Evolutionary conservation across 2,888 invertebrate species (phyloP), one percentile per base, ranked within the genome.

Genomic region (Rugalucina vietnamica): DNA sequence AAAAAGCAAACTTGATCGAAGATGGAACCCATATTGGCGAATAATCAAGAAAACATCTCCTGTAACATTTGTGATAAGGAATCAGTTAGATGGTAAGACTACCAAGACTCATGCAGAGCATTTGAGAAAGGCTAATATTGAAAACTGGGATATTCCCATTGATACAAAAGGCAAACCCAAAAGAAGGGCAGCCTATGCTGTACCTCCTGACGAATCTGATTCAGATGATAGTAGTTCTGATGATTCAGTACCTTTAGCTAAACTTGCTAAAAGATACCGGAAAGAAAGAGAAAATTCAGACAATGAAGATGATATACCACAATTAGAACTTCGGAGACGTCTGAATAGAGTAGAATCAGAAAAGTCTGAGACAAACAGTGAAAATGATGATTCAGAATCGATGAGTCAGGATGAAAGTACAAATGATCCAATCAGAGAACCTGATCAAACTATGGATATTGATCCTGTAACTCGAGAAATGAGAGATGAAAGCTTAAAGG

Each of bases 181-280:
- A 60, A 60, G 60, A 29, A 24, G 29, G 29, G 60, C 60, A 27
- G 60, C 29, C 29, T 60, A 60, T 60, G 60, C 18, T 10, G 18
- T 60, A 29, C 60, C 60, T 60, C 60, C 60, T 5, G 21, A 27
- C 29, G 60, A 29, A 29, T 39, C 76, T n/a, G 76, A 79, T 27
- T 60, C 79, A n/a, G 32, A 72, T 5, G 24, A 29, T 18, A 60
- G 27, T 29, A 24, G 29, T 54, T 60, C 60, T 60, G 60, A 60
- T 27, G 60, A 60, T 24, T 60, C 60, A 10, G 27, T 18, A 24
- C 60, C 60, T 10, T 27, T 29, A 8, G 27, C 24, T 3, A 60
- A 60, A 27, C 27, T 60, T 24, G 29, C 29, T 18, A 27, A 60
- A 27, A 60, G 18, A 60, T 60, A 29, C 18, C 24, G 60, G 4